Evolutionary conservation across 2,888 invertebrate species (phyloP).

Genomic region (Perithous albicinctus): DNA sequence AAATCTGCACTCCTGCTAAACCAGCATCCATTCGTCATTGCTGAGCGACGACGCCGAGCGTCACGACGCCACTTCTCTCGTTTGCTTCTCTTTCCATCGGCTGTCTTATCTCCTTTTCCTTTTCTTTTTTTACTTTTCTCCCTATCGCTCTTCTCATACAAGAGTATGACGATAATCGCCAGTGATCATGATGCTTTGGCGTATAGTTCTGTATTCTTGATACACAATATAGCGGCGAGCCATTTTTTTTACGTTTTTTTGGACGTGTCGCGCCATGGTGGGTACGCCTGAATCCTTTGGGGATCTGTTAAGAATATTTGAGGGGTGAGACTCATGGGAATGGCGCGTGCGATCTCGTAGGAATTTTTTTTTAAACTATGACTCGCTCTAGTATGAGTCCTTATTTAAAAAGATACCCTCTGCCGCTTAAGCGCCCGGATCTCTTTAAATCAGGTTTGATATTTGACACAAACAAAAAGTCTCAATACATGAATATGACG

Average conservation of each 20-base stretch:
- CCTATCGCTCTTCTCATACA: constrained; percentile 48
- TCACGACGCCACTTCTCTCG: constrained; percentile 65
- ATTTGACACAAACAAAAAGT: too few species aligned
- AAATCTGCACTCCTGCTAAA: constrained; percentile 83
- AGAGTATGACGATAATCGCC: constrained; percentile 51
- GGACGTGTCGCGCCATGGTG: constrained; percentile 18
- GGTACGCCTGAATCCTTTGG: constrained; percentile 20
- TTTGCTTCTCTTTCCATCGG: constrained; percentile 58
- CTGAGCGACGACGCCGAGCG: constrained; percentile 72
- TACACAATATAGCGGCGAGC: constrained; percentile 54
- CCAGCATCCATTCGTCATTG: constrained; percentile 83
- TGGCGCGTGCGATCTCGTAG: constrained; percentile 26
- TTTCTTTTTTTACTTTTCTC: constrained; percentile 62
- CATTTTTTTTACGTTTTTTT: constrained; percentile 53
- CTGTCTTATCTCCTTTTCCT: neutral
- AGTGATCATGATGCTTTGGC: constrained; percentile 67
- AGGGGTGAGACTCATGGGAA: constrained; percentile 42
- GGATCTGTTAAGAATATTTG: constrained; percentile 40
- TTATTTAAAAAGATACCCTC: constrained; percentile 11
- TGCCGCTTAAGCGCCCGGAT: constrained; percentile 41
- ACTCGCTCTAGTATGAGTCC: constrained; percentile 9
- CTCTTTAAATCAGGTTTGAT: too few species aligned
- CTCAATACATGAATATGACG: neutral
- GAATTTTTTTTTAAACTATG: constrained; percentile 44
- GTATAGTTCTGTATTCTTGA: constrained; percentile 65